Base-by-base conservation (phyloP, 2,113 vertebrate species). In the Amblyopsis rosae region DNA sequence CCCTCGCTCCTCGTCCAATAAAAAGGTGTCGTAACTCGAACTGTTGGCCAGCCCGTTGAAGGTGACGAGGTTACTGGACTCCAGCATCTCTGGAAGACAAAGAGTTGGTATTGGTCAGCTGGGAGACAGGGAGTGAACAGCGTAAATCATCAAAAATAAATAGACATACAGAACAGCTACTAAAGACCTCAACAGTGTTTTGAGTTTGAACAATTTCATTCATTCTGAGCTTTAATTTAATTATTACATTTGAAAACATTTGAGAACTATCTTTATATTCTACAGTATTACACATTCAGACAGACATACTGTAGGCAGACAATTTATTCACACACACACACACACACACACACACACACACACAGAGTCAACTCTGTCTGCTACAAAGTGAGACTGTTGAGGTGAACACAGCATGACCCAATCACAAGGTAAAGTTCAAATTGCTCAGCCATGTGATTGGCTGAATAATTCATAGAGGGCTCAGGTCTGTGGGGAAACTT, bases 1-100 rank as follows among this genome's bases (percentile, higher is more conserved):
- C 78, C 97, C 90, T 0, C 95, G 92, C 86, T 99, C 98, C 87
- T 98, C 97, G 10, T 99, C 98, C 94, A 99, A 84, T 73, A 97
- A 93, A 83, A 99, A 99, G 6, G 96, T 93, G 62, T 99, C 95
- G 55, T 99, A 99, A 87, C 94, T 95, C 32, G 97, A 98, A 88
- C 97, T 99, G 86, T 98, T 97, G 80, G 93, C 90, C 88, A 96
- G 79, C 77, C 96, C 97, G 55, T 90, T 92, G 90, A 98, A 99
- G 83, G 93, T 96, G 67, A 96, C 78, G 75, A 99, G 87, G 85
- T 96, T 98, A 92, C 93, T 95, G 89, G 96, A 95, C 71, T 98
- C 96, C 87, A 97, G 81, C 97, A 99, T 97, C 92, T 99, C 98
- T 99, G 94, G 9, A 91, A 90, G 72, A 88, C 12, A 84, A 67